Percentiles rank a stretch among this genome's conserved stretches.
These are phyloP conservation scores for Anastatus disparis DNA, from an alignment of 1,140 invertebrate species.

Conservation along the genomic window DNA sequence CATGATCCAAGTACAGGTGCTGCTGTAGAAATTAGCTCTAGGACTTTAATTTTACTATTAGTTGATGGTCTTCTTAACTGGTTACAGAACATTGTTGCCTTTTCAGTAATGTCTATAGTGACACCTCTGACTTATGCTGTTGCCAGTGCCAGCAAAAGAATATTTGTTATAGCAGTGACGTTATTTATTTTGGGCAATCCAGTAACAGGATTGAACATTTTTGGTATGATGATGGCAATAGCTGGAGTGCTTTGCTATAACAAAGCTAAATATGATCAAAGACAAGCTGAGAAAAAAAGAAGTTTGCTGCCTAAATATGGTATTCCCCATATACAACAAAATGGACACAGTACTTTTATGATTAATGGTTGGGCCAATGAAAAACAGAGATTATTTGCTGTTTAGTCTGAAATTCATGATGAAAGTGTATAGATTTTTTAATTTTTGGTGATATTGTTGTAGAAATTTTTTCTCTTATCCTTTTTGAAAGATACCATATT, in stretches of 20 bases:
- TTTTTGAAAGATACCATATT: conserved; percentile 20
- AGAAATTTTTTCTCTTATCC: conserved; percentile 31
- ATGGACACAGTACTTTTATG: conserved; percentile 50
- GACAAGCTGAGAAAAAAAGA: conserved; percentile 66
- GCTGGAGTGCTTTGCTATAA: conserved; percentile 93
- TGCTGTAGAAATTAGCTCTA: conserved; percentile 62
- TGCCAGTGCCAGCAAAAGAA: conserved; percentile 94
- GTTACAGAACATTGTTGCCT: conserved; percentile 95
- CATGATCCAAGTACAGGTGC: conserved; percentile 68
- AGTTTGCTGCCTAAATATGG: conserved; percentile 68
- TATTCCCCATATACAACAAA: conserved; percentile 51
- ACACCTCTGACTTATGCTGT: conserved; percentile 95
- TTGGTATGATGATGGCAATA: conserved; percentile 92
- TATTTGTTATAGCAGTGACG: conserved; percentile 91
- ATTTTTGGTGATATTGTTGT: conserved; percentile 24
- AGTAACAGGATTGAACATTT: conserved; percentile 86
- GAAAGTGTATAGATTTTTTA: not conserved
- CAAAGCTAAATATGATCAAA: conserved; percentile 81
- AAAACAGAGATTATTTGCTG: conserved; percentile 47
- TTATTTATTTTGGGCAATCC: conserved; percentile 91
- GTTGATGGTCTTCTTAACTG: conserved; percentile 91
- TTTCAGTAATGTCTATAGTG: conserved; percentile 89
- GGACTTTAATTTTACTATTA: conserved; percentile 75
- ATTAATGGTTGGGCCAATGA: conserved; percentile 53
- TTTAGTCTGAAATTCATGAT: conserved; percentile 52